Percentiles rank a stretch among this genome's conserved stretches.
phyloP scores from a whole-genome alignment of 1,140 invertebrate genomes.

The Panulirus ornatus region DNA sequence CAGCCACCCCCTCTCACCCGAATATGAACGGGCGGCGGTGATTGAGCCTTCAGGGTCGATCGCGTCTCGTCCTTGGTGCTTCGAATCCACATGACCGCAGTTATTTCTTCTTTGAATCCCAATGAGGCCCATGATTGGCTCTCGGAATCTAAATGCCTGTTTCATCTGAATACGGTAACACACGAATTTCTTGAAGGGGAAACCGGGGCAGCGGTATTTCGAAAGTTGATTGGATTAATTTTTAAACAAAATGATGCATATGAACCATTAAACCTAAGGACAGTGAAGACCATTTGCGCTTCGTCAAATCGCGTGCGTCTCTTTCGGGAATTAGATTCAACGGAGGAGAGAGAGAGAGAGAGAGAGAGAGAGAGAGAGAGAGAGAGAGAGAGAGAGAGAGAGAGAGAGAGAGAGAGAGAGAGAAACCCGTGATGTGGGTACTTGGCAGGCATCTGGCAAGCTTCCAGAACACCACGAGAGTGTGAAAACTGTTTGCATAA shows the following conservation, averaged over 20 bases:
- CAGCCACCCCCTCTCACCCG: too few species aligned
- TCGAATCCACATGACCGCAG: not conserved
- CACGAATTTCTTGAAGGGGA: not conserved
- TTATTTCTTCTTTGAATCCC: not conserved
- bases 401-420: constrained; percentile 3
- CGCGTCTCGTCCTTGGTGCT: not conserved
- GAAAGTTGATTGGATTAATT: not conserved
- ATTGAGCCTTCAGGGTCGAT: too few species aligned
- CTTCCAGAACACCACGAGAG: too few species aligned
- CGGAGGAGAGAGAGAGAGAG: not conserved
- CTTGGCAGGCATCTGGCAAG: too few species aligned
- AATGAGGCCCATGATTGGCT: constrained; percentile 2
- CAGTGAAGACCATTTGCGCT: too few species aligned
- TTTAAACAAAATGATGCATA: not conserved
- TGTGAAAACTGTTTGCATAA: too few species aligned
- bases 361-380: not conserved
- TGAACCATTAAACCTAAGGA: too few species aligned
- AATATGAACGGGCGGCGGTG: too few species aligned
- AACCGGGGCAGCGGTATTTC: not conserved
- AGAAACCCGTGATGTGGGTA: too few species aligned
- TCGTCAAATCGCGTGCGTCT: too few species aligned
- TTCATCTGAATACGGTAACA: not conserved
- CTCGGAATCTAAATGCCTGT: not conserved
- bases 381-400: not conserved
- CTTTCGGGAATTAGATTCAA: not conserved